Percentiles rank a stretch among this genome's conserved stretches.
Conservation (phyloP, 2,888 invertebrate genomes). For the Loripinus fragilis region DNA sequence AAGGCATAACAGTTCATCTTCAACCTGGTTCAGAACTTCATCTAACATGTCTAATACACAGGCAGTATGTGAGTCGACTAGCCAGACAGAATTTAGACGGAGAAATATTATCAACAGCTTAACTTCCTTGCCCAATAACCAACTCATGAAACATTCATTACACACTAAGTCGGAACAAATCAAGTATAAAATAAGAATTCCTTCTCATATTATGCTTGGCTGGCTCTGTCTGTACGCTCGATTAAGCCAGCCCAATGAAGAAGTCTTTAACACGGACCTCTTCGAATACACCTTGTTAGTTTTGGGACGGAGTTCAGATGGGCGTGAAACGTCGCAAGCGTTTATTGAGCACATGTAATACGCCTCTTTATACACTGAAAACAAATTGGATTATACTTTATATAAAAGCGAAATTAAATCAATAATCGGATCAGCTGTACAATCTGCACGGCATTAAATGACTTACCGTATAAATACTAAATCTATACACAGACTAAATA, state of each 20-base stretch:
- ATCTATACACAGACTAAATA: too few relatives aligned
- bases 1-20: too few relatives aligned
- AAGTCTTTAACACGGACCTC: not conserved
- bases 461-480: too few relatives aligned
- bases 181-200: constrained; percentile 16
- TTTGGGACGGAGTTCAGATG: not conserved
- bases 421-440: not conserved
- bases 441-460: not conserved
- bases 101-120: constrained; percentile 4
- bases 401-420: constrained; percentile 9
- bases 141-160: constrained; percentile 24
- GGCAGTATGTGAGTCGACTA: not conserved
- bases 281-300: constrained; percentile 6
- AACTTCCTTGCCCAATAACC: not conserved
- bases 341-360: constrained; percentile 12
- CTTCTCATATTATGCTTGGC: constrained; percentile 11
- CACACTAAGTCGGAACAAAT: constrained; percentile 26
- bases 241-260: constrained; percentile 27
- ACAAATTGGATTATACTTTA: constrained; percentile 2
- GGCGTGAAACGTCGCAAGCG: not conserved
- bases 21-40: not conserved
- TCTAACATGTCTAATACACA: not conserved
- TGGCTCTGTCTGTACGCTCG: constrained; percentile 19
- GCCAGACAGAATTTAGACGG: not conserved
- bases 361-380: not conserved